Percentiles rank a stretch among this genome's conserved stretches.
Evolutionary conservation across 2,888 invertebrate genomes (phyloP).

Genomic region (Drosophila lacicola): DNA sequence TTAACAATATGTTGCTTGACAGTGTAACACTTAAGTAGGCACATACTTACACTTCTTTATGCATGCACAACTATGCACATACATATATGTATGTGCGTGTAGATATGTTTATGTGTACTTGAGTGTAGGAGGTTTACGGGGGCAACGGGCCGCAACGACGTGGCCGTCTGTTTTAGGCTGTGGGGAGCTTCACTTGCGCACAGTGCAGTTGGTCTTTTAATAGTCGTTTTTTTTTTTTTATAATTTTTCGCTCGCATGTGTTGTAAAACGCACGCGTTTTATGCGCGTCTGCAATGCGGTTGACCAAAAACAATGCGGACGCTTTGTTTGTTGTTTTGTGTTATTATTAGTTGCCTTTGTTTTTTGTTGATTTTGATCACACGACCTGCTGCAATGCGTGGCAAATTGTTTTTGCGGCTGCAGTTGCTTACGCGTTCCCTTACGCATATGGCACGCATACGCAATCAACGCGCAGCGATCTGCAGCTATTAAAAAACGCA

Average conservation of each 20-base stretch:
- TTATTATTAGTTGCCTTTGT: slow-evolving; percentile 24
- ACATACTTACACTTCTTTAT: slow-evolving; percentile 13
- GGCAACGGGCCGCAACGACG: slow-evolving; percentile 20
- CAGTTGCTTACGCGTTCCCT: slow-evolving; percentile 16
- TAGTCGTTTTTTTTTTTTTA: slow-evolving; percentile 39
- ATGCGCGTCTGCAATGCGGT: slow-evolving; percentile 69
- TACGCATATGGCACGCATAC: slow-evolving; percentile 55
- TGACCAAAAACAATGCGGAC: slow-evolving; percentile 72
- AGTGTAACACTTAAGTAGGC: slow-evolving; percentile 35
- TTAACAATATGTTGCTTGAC: slow-evolving; percentile 1
- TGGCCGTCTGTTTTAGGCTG: slow-evolving; percentile 28
- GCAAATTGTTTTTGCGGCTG: slow-evolving; percentile 13
- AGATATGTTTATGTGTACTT: not conserved
- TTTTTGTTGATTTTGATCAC: slow-evolving; percentile 64
- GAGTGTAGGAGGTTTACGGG: not conserved
- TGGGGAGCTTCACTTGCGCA: slow-evolving; percentile 27
- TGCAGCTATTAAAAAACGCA: slow-evolving; percentile 42
- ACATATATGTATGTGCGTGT: slow-evolving; percentile 1
- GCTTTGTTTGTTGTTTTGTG: slow-evolving; percentile 60
- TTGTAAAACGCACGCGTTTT: slow-evolving; percentile 50
- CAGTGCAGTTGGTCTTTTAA: slow-evolving; percentile 57
- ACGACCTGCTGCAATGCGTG: slow-evolving; percentile 55
- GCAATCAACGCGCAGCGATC: slow-evolving; percentile 59
- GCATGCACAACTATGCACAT: slow-evolving; percentile 9
- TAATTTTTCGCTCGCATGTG: slow-evolving; percentile 38